These are phyloP conservation scores for Sinohyriopsis cumingii DNA, from an alignment of 2,888 invertebrate species.

Conservation along the genomic window DNA sequence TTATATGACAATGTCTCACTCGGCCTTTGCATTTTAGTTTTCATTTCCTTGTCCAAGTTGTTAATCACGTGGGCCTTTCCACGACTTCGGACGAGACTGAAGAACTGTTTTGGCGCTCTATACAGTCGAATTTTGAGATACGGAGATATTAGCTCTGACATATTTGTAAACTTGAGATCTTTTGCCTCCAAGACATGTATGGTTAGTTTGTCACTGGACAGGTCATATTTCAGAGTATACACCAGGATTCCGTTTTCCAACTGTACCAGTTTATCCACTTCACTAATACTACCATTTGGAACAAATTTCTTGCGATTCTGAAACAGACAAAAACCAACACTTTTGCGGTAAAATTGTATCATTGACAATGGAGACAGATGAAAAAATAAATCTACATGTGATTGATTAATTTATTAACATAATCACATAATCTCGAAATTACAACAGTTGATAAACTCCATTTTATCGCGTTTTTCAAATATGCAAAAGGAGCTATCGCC, in stretches of 20 bases:
- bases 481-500: no score
- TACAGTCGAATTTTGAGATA: conserved; percentile 59
- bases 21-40: conserved; percentile 56
- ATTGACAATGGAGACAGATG: no score
- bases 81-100: conserved; percentile 38
- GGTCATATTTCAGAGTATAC: conserved; percentile 48
- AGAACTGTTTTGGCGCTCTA: conserved; percentile 55
- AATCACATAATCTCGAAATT: no score
- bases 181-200: conserved; percentile 49
- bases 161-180: conserved; percentile 41
- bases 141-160: conserved; percentile 43
- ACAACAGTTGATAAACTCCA: no score
- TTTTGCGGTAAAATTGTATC: background rate
- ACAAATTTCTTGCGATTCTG: conserved; percentile 9
- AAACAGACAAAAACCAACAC: background rate
- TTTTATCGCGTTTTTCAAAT: no score
- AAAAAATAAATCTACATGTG: no score
- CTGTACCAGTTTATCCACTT: background rate
- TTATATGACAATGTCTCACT: conserved; percentile 51
- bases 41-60: conserved; percentile 57
- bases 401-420: no score
- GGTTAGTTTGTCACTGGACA: conserved; percentile 38
- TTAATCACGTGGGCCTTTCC: conserved; percentile 45
- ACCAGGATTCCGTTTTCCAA: conserved; percentile 39
- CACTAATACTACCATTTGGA: conserved; percentile 9